A percentile compares a stretch with the other conserved stretches of the same genome.
phyloP scores from a whole-genome alignment of 2,888 invertebrate species.

The Drosophila atroscutellata region DNA sequence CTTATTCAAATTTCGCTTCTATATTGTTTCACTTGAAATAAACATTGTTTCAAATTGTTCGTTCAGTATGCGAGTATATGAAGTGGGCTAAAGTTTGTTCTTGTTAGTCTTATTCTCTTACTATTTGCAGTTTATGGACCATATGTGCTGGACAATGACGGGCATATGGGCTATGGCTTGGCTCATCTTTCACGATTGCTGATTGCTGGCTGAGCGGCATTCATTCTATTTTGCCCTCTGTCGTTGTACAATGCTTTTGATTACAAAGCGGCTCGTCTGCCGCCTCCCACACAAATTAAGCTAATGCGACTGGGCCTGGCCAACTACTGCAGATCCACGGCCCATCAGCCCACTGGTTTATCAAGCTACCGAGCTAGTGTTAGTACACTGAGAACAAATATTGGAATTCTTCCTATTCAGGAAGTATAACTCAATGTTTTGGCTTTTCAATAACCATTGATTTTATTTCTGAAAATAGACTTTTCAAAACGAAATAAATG shows the following conservation, averaged over 20 bases:
- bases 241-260: constrained; percentile 56
- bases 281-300: constrained; percentile 74
- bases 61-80: not conserved
- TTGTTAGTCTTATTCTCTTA: constrained; percentile 14
- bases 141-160: constrained; percentile 23
- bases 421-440: not conserved
- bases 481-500: not conserved
- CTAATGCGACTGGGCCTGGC: constrained; percentile 63
- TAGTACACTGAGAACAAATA: not conserved
- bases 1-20: not conserved
- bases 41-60: not conserved
- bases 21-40: not conserved
- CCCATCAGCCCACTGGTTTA: not conserved
- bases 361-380: not conserved
- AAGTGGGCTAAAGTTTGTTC: not conserved
- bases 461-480: not conserved
- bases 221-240: constrained; percentile 18
- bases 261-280: constrained; percentile 45
- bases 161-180: constrained; percentile 22
- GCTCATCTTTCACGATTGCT: constrained; percentile 58
- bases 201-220: constrained; percentile 44
- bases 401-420: not conserved
- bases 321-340: constrained; percentile 25
- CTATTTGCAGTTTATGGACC: not conserved
- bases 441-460: not conserved